phyloP scores from a whole-genome alignment of 2,797 vertebrate genomes.

The Sebastes oblongus region DNA sequence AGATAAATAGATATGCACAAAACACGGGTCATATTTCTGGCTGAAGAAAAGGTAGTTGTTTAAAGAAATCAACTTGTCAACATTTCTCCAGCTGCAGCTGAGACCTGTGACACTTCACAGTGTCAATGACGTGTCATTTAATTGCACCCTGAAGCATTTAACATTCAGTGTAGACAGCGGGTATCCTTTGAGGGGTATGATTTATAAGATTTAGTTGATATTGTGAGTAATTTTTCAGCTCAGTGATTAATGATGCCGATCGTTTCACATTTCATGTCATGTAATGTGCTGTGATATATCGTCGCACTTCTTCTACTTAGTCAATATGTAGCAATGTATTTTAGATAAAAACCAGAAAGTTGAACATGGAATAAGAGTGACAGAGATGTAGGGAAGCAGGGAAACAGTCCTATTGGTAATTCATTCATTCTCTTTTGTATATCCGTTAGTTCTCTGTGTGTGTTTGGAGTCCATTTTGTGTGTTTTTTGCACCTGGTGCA shows the following conservation, averaged over 20 bases:
- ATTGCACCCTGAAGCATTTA: not conserved
- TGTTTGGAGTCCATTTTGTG: not conserved
- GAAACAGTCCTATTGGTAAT: not conserved
- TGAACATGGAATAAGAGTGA: not conserved
- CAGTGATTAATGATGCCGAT: not conserved
- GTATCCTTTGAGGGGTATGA: not conserved
- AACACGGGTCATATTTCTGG: not conserved
- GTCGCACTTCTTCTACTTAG: not conserved
- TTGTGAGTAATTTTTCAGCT: not conserved
- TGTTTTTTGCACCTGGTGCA: slow-evolving; percentile 43
- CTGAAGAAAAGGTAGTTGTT: not conserved
- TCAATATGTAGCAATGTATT: not conserved
- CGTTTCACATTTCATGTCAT: not conserved
- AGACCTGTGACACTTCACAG: not conserved
- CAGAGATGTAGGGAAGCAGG: not conserved
- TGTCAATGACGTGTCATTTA: not conserved
- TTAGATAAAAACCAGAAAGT: not conserved
- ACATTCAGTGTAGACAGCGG: not conserved
- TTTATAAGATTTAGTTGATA: not conserved
- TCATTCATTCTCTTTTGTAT: not conserved
- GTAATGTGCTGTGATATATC: not conserved
- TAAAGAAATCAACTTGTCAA: not conserved
- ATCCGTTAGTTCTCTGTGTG: not conserved
- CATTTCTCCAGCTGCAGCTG: not conserved
- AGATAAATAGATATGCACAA: not conserved